A percentile compares a stretch with the other conserved stretches of the same genome.
phyloP scores from a whole-genome alignment of 2,113 vertebrate species.

The Macrotus californicus region DNA sequence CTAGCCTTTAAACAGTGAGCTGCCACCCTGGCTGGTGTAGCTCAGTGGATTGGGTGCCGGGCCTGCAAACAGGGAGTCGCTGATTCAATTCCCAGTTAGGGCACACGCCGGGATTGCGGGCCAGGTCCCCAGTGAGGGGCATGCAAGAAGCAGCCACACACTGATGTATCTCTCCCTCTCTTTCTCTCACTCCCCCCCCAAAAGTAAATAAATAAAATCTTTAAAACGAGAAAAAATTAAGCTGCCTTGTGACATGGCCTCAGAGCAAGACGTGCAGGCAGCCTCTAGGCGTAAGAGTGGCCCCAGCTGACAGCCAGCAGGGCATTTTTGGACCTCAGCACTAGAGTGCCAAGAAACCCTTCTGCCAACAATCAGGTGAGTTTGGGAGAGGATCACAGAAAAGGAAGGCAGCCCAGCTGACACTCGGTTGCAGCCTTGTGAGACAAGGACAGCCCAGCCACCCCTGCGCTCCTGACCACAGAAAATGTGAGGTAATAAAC shows the following conservation, averaged over 20 bases:
- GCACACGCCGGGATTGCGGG: too few species aligned
- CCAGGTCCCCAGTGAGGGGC: too few species aligned
- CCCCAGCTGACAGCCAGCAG: not conserved
- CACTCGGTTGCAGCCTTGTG: not conserved
- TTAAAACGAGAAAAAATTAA: not conserved
- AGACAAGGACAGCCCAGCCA: not conserved
- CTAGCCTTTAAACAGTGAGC: not conserved
- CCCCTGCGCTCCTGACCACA: not conserved
- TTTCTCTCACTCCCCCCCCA: too few species aligned
- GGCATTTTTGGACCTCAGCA: not conserved
- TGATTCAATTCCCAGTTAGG: too few species aligned
- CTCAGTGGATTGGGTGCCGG: too few species aligned
- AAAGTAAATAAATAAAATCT: too few species aligned
- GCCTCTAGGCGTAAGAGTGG: not conserved
- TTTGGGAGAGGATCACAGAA: not conserved
- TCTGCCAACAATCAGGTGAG: not conserved
- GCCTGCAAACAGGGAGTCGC: too few species aligned
- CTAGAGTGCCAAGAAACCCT: not conserved
- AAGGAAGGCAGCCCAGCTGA: not conserved
- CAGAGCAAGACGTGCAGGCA: not conserved
- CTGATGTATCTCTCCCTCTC: too few species aligned
- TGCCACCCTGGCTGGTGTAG: not conserved
- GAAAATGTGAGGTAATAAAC: not conserved
- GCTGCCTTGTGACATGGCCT: not conserved
- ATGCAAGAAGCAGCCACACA: too few species aligned